phyloP scores from a whole-genome alignment of 2,888 invertebrate species.

The Oconnorella tubifera region DNA sequence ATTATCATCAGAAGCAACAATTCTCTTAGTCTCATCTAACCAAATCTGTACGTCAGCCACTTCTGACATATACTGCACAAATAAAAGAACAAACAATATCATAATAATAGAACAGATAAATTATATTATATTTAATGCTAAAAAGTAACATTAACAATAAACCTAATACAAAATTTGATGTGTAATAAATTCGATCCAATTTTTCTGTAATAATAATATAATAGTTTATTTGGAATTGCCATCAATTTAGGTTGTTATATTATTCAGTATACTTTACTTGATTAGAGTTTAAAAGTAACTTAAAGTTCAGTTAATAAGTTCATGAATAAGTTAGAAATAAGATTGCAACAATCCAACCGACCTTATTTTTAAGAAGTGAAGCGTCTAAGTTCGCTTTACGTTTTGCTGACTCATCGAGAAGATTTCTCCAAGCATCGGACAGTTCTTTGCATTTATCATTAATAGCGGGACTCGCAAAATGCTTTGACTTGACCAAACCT shows the following conservation, averaged over 20 bases:
- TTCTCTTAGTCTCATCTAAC: slow-evolving; percentile 89
- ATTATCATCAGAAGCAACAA: slow-evolving; percentile 82
- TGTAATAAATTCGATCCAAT: no score
- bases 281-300: no score
- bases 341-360: no score
- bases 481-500: slow-evolving; percentile 69
- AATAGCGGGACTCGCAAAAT: slow-evolving; percentile 78
- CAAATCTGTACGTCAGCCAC: slow-evolving; percentile 95
- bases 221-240: no score
- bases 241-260: no score
- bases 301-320: no score
- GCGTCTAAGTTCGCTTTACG: slow-evolving; percentile 76
- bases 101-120: neutral
- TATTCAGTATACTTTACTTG: no score
- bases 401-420: slow-evolving; percentile 69
- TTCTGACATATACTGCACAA: slow-evolving; percentile 62
- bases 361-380: slow-evolving; percentile 81
- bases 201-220: no score
- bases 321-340: no score
- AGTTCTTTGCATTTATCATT: slow-evolving; percentile 71
- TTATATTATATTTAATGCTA: neutral
- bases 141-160: no score
- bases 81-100: no score
- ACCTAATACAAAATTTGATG: no score
- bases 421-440: slow-evolving; percentile 69